phyloP scores from a whole-genome alignment of 2,888 invertebrate species.

The Drosophila leonis region DNA sequence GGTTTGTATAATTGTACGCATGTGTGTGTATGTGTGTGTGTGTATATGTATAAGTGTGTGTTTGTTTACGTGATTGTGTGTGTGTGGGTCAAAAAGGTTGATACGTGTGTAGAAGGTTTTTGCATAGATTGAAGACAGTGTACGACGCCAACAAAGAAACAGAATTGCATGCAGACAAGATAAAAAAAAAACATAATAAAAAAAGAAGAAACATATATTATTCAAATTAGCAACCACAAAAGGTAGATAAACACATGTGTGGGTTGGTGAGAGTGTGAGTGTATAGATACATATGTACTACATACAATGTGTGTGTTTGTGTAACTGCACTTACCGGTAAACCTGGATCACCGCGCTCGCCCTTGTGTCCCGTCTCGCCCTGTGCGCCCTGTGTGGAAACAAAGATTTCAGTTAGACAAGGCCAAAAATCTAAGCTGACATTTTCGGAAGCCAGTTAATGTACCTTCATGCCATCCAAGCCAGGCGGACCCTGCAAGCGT shows the following conservation, averaged over 20 bases:
- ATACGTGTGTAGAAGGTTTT: conserved; percentile 34
- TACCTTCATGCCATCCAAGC: conserved; percentile 98
- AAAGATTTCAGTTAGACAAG: conserved; percentile 31
- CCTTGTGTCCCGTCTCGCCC: conserved; percentile 96
- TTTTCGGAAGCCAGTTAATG: conserved; percentile 62
- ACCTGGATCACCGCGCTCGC: conserved; percentile 96
- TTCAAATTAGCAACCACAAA: conserved; percentile 73
- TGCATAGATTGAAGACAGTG: conserved; percentile 47
- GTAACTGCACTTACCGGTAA: conserved; percentile 91
- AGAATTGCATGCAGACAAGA: conserved; percentile 64
- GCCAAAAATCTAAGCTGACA: conserved; percentile 2
- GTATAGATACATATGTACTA: conserved; percentile 23
- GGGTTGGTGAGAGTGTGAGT: conserved; percentile 22
- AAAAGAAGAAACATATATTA: conserved; percentile 68
- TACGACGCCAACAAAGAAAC: conserved; percentile 53
- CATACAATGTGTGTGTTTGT: conserved; percentile 27
- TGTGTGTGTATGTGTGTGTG: conserved; percentile 16
- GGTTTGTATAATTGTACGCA: conserved; percentile 8
- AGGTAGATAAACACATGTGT: conserved; percentile 41
- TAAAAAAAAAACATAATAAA: conserved; percentile 32
- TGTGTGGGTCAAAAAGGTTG: conserved; percentile 41
- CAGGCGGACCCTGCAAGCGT: conserved; percentile 92
- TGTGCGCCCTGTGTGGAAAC: conserved; percentile 92
- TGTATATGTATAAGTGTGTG: conserved; percentile 22
- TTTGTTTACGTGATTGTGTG: conserved; percentile 19